A percentile compares a stretch with the other conserved stretches of the same genome.
Conservation (phyloP, 2,113 vertebrate genomes). For the Misgurnus mizolepis region DNA sequence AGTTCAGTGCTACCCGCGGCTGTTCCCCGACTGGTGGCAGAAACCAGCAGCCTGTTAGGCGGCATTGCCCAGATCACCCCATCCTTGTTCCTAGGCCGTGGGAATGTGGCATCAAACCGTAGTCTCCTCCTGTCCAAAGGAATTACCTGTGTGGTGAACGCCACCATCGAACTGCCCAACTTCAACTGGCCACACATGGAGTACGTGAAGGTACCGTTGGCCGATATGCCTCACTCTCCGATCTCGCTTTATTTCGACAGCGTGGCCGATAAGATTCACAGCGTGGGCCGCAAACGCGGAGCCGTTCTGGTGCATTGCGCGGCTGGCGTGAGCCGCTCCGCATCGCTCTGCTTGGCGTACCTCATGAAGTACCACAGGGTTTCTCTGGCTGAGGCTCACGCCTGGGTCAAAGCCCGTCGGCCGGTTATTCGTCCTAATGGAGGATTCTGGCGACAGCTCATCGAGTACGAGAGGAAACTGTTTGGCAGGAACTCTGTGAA, state of each 20-base stretch:
- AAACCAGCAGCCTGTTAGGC: slow-evolving; percentile 79
- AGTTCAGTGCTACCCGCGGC: slow-evolving; percentile 73
- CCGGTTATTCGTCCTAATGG: slow-evolving; percentile 93
- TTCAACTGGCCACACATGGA: slow-evolving; percentile 97
- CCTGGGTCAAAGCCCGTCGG: slow-evolving; percentile 93
- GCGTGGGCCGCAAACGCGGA: slow-evolving; percentile 90
- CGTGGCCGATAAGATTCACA: slow-evolving; percentile 94
- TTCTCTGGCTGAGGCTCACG: slow-evolving; percentile 90
- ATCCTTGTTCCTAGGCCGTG: slow-evolving; percentile 91
- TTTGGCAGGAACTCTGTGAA: slow-evolving; percentile 93
- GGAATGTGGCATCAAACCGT: slow-evolving; percentile 93
- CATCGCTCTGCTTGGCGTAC: slow-evolving; percentile 95
- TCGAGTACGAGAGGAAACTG: slow-evolving; percentile 95
- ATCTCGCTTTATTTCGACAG: slow-evolving; percentile 96
- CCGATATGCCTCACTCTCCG: slow-evolving; percentile 93
- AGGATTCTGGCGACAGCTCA: slow-evolving; percentile 97
- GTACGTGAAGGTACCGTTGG: slow-evolving; percentile 94
- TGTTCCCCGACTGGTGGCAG: slow-evolving; percentile 86
- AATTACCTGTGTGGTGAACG: slow-evolving; percentile 95
- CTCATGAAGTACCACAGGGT: slow-evolving; percentile 96
- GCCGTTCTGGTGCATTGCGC: slow-evolving; percentile 94
- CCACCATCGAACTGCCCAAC: slow-evolving; percentile 96
- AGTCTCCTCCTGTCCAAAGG: slow-evolving; percentile 92
- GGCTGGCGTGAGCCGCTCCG: slow-evolving; percentile 91
- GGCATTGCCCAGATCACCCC: slow-evolving; percentile 97